Conservation (phyloP, 64 coral and sea anemone species). For the Montipora efflorescens region DNA sequence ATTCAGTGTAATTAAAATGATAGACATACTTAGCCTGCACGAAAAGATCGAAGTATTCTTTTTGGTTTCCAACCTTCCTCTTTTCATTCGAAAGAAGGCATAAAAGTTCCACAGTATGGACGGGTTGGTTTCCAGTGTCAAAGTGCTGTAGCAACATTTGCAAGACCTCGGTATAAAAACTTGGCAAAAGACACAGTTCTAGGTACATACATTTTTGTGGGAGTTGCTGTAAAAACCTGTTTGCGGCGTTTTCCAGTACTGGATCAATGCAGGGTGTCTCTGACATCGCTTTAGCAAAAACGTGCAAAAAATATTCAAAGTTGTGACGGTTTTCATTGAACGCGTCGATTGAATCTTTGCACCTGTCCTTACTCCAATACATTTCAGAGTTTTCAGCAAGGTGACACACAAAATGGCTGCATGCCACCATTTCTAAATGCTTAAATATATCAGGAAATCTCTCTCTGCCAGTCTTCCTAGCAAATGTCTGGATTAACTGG, state of each 20-base stretch:
- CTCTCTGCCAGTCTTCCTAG: background rate
- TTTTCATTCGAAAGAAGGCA: conserved; percentile 52
- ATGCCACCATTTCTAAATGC: background rate
- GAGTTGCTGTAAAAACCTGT: background rate
- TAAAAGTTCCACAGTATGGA: conserved; percentile 23
- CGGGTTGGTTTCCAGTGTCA: background rate
- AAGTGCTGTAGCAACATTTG: background rate
- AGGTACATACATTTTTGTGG: conserved; percentile 34
- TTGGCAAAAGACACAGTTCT: conserved; percentile 61
- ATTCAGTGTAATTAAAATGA: background rate
- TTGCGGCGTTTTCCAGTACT: background rate
- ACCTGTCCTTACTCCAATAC: conserved; percentile 64
- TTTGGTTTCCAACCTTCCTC: conserved; percentile 32
- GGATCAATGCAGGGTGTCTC: background rate
- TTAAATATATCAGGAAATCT: background rate
- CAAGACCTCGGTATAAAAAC: background rate
- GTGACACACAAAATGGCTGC: conserved; percentile 29
- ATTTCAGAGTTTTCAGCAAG: background rate
- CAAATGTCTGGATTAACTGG: conserved; percentile 61
- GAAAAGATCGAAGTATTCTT: conserved; percentile 25
- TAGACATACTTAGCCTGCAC: background rate
- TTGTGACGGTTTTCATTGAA: conserved; percentile 57
- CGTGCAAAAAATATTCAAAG: conserved; percentile 37
- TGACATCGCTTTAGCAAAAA: background rate
- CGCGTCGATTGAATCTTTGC: conserved; percentile 44